Evolutionary conservation across 2,888 invertebrate species (phyloP), one percentile per base, ranked within the genome.

Genomic region (Cerastis leucographa): DNA sequence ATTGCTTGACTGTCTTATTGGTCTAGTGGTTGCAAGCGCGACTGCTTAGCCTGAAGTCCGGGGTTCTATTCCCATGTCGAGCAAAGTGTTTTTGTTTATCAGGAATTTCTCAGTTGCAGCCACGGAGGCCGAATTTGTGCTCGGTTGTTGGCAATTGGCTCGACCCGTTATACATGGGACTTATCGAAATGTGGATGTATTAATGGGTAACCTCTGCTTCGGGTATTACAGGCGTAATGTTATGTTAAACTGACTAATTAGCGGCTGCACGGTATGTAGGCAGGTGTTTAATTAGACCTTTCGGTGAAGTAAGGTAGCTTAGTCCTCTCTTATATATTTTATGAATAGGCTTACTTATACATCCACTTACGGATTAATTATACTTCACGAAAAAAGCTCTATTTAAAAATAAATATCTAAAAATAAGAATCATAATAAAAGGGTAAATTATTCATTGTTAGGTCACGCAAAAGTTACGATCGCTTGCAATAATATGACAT

Each of bases 401-500:
- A 9, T 5, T 19, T 42, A 5, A 1, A 4, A 9, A 44, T n/a
- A n/a, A 44, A 17, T 54, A n/a, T 64, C 12, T 64, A 49, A 46
- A n/a, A 64, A 25, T 35, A 51, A 35, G 4, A 44, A 51, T 7
- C 0, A 14, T 6, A 5, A 4, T 46, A 12, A 42, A 35, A 29
- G 7, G 5, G 8, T n/a, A 1, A 6, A 2, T 42, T 2, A 5
- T 8, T 19, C 1, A 35, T 56, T 46, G 19, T 66, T 61, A 72
- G 22, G 35, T 61, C 44, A 59, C 6, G 11, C 4, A 61, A 44
- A 71, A 44, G 19, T 65, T 59, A 77, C 59, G 59, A 8, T 73
- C 49, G 69, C 29, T 68, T 46, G 62, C 64, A 66, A 71, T 74
- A 42, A 66, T 71, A 71, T 68, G 74, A 76, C 75, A 29, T 8